Evolutionary conservation across 2,113 vertebrate species (phyloP), one percentile per base, ranked within the genome.

Genomic region (Tretioscincus oriximinensis): DNA sequence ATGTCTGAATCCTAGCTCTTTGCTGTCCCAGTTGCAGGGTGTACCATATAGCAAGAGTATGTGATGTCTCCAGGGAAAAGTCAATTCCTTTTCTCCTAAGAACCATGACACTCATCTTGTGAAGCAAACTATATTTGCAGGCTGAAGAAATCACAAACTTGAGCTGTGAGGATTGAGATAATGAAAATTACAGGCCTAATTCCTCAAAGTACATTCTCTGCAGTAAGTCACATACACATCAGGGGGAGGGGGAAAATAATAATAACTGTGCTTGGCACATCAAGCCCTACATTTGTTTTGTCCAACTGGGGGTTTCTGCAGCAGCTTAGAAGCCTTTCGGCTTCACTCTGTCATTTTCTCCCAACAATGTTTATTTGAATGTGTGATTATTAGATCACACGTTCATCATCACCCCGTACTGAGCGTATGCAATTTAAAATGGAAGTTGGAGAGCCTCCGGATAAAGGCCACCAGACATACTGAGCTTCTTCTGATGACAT

Each of bases 351-450:
- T 81, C 41, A 49, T 82, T 82, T 71, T 9, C 28, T 61, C 58
- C 58, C 41, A 76, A 75, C 73, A 58, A 64, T 76, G 73, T 76
- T 82, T 77, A 82, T 82, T 77, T 77, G 74, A 82, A 71, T 63
- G 74, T 77, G 58, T 29, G 72, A 81, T 75, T 81, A 67, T 81
- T 68, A 68, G 64, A 75, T 82, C 65, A 28, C 65, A 79, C 61
- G 77, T 77, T 84, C 41, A 41, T 75, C 45, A 51, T 68, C 45
- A 41, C 60, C 77, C 85, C 12, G 29, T 64, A 9, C 66, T 22
- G 16, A 22, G 35, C 47, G 4, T 64, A 3, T 14, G 0, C 54
- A 61, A 51, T 72, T 80, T 22, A 49, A 9, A 63, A 83, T 14
- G 1, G 80, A 10, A 35, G 71, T 45, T 1, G 69, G 0, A 8